phyloP scores from a whole-genome alignment of 2,113 vertebrate species.

The Epinephelus cyanopodus region DNA sequence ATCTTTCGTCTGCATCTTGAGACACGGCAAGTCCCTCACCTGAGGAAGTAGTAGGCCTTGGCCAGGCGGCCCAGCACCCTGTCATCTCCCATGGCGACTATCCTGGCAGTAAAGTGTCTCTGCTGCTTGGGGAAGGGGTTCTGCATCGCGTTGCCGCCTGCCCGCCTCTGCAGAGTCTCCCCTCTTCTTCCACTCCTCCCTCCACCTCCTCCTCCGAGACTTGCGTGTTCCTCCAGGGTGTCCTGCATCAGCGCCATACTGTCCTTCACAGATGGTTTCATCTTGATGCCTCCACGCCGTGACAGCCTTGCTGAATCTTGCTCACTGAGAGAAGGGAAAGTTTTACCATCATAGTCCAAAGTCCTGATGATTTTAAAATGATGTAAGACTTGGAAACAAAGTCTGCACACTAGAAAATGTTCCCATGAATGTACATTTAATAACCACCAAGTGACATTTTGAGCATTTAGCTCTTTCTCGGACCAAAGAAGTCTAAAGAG shows the following conservation, averaged over 20 bases:
- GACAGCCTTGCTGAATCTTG: slow-evolving; percentile 81
- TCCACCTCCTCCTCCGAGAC: slow-evolving; percentile 28
- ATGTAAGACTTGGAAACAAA: background rate
- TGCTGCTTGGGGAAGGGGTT: slow-evolving; percentile 79
- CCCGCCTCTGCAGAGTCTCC: slow-evolving; percentile 79
- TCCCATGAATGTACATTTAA: no score
- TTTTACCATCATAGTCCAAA: background rate
- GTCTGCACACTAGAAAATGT: no score
- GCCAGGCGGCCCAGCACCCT: slow-evolving; percentile 90
- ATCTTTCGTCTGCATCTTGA: background rate
- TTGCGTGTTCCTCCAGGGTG: slow-evolving; percentile 74
- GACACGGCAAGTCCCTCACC: slow-evolving; percentile 77
- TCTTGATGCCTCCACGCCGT: slow-evolving; percentile 89
- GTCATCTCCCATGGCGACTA: slow-evolving; percentile 92
- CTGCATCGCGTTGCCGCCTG: slow-evolving; percentile 52
- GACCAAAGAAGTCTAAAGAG: no score
- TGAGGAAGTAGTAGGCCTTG: slow-evolving; percentile 89
- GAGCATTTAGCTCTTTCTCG: no score
- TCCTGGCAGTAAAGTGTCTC: slow-evolving; percentile 88
- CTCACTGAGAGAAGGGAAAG: slow-evolving; percentile 31
- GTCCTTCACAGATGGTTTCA: slow-evolving; percentile 83
- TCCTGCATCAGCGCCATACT: slow-evolving; percentile 85
- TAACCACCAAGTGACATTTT: no score
- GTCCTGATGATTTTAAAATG: background rate
- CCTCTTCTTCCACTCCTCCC: slow-evolving; percentile 44